Evolutionary conservation across 2,113 vertebrate species (phyloP), one percentile per base, ranked within the genome.

Genomic region (Taxidea taxus): DNA sequence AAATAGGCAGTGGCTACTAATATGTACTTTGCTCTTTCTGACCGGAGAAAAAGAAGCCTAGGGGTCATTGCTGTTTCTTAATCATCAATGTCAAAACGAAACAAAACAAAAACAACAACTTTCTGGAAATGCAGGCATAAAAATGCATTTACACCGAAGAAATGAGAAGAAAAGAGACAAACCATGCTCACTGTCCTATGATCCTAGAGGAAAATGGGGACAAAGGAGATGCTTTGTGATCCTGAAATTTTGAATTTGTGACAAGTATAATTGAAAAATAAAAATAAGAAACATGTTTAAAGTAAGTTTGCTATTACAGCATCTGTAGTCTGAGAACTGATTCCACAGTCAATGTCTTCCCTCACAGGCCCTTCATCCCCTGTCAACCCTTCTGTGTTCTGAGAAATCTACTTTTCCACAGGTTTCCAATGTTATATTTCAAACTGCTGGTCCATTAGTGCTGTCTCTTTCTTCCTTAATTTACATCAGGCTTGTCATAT

Each of bases 11-110:
- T 94, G 97, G 83, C 60, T 97, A 95, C 49, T 98, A 96, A 87
- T 93, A 93, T 92, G 81, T 97, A 87, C 89, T 98, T 98, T 97
- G 77, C 51, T 95, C 74, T 54, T 96, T 93, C 90, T 98, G 93
- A 94, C 96, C 84, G 94, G 70, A 66, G 94, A 96, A 49, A 97
- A 98, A 97, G 93, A 98, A 93, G 47, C 14, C 44, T 39, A n/a
- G 44, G 37, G 0, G 0, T 25, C 89, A 94, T 97, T 96, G 54
- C 87, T 93, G 44, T 98, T 98, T 98, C 87, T 91, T 97, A 98
- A 98, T 98, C 97, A 98, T 97, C 64, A 86, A 64, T 92, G 94
- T 94, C 29, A 34, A 47, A 97, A 74, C 8, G 23, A 72, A 39
- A 74, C 20, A 98, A 80, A 34, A 54, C 62, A 34, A 42, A 37